Evolutionary conservation across 2,888 invertebrate genomes (phyloP).

Genomic region (Apodemia duryi): DNA sequence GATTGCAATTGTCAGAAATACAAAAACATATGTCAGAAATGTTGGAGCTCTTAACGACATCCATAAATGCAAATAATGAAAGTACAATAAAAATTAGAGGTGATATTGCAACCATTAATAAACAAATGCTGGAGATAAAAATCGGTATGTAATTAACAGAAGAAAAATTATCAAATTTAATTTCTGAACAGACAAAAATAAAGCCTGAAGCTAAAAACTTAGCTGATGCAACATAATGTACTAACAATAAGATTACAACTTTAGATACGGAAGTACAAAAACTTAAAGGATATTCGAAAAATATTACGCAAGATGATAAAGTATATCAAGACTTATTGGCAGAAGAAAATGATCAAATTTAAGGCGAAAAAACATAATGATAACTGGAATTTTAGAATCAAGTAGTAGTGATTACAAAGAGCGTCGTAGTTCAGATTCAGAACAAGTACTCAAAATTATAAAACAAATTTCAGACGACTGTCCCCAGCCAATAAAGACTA

Average conservation of each 20-base stretch:
- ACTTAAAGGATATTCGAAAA: background rate
- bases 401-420: background rate
- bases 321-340: background rate
- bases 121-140: background rate
- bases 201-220: background rate
- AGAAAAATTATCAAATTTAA: background rate
- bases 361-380: slow-evolving; percentile 5
- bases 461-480: background rate
- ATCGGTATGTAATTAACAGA: background rate
- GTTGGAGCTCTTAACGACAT: background rate
- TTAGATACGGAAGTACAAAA: background rate
- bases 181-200: background rate
- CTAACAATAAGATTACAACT: background rate
- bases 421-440: background rate
- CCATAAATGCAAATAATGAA: background rate
- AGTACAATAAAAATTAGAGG: background rate
- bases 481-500: background rate
- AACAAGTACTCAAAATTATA: slow-evolving; percentile 7
- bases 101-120: background rate
- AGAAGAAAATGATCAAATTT: background rate
- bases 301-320: background rate
- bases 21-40: background rate
- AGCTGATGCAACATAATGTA: background rate
- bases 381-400: slow-evolving; percentile 10
- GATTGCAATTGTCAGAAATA: background rate